Conservation (phyloP, 2,113 vertebrate genomes). For the Copsychus sechellarum region DNA sequence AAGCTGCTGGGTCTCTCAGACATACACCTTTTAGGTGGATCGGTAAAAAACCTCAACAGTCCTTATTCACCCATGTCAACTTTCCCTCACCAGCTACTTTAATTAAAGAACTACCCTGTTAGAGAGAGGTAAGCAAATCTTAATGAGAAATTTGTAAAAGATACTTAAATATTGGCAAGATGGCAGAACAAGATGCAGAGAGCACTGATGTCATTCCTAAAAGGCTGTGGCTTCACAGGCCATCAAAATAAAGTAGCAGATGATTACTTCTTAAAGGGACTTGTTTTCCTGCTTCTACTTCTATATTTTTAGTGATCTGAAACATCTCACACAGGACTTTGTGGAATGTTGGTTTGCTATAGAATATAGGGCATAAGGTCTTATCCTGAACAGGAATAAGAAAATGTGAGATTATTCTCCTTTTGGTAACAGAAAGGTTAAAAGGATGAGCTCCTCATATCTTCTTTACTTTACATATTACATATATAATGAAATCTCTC, state of each 20-base stretch:
- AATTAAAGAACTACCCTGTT: neutral
- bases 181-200: neutral
- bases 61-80: neutral
- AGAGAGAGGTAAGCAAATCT: neutral
- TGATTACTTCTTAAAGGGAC: neutral
- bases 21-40: rapidly evolving
- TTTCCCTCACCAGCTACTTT: neutral
- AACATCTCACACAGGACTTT: neutral
- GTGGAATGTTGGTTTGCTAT: neutral
- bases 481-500: neutral
- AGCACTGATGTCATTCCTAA: neutral
- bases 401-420: neutral
- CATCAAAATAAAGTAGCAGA: neutral
- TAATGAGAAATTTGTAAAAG: neutral
- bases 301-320: neutral
- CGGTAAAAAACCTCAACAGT: neutral
- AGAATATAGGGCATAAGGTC: neutral
- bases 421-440: neutral
- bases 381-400: neutral
- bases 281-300: neutral
- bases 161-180: neutral
- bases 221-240: neutral
- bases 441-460: neutral
- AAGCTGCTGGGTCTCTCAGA: neutral
- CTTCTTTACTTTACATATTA: neutral